phyloP scores from a whole-genome alignment of 2,113 vertebrate genomes.

The Greenwoodochromis staneri region DNA sequence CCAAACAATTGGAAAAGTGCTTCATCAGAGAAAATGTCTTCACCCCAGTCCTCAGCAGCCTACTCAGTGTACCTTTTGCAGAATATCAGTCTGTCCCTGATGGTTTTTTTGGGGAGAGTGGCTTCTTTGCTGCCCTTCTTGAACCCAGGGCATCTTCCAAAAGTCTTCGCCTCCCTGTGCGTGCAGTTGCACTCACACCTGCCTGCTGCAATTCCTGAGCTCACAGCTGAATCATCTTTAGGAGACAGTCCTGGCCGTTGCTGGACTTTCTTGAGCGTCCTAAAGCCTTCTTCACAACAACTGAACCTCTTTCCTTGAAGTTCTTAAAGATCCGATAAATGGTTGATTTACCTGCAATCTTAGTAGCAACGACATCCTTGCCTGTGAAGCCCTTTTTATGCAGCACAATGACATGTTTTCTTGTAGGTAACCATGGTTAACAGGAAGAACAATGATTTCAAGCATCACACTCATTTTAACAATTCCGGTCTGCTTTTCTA shows the following conservation, averaged over 20 bases:
- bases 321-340: rapidly evolving
- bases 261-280: not conserved
- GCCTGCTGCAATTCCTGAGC: not conserved
- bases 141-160: not conserved
- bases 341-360: not conserved
- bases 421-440: not conserved
- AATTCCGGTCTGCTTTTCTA: not conserved
- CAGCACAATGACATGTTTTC: not conserved
- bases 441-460: not conserved
- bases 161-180: not conserved
- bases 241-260: not conserved
- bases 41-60: not conserved
- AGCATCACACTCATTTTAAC: not conserved
- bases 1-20: not conserved
- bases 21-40: not conserved
- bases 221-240: not conserved
- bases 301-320: not conserved
- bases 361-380: not conserved
- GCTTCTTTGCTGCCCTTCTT: not conserved
- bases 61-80: not conserved
- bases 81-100: not conserved
- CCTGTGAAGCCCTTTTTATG: not conserved
- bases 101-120: not conserved
- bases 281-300: not conserved
- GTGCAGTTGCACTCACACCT: not conserved